These are phyloP conservation scores for Epinephelus moara DNA, from an alignment of 2,113 vertebrate species.

Conservation along the genomic window DNA sequence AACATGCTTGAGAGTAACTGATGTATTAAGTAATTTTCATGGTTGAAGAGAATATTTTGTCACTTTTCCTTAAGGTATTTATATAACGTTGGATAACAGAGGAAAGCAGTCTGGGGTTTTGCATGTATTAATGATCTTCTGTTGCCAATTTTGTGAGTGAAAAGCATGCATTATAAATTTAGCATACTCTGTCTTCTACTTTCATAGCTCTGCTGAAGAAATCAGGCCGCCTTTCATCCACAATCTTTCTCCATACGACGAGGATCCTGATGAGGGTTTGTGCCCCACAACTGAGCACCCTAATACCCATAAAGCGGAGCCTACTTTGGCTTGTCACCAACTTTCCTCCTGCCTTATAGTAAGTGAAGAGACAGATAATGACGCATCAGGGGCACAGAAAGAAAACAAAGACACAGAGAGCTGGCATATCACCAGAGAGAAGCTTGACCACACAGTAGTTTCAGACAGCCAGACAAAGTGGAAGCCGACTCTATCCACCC, in stretches of 20 bases:
- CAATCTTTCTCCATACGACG: not conserved
- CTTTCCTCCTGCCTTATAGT: constrained; percentile 3
- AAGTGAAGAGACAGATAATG: not conserved
- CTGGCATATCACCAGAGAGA: not conserved
- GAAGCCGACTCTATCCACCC: constrained; percentile 1
- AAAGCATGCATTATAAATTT: not conserved
- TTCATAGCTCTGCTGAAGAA: constrained; percentile 52
- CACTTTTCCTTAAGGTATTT: not conserved
- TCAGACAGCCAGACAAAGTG: constrained; percentile 23
- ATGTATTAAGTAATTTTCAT: not conserved
- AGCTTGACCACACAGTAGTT: constrained; percentile 8
- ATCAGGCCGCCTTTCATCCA: constrained; percentile 36
- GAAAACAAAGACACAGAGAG: not conserved
- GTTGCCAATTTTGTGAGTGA: not conserved
- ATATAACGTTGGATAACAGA: not conserved
- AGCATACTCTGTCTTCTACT: constrained; percentile 13
- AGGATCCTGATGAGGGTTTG: constrained; percentile 14
- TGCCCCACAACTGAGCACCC: constrained; percentile 8
- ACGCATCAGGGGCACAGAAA: constrained; percentile 6
- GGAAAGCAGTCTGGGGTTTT: not conserved
- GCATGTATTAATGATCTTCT: constrained; percentile 2
- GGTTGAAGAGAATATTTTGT: not conserved
- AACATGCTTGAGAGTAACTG: not conserved
- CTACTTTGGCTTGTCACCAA: not conserved
- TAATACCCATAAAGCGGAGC: not conserved